A percentile compares a stretch with the other conserved stretches of the same genome.
Evolutionary conservation across 1,140 invertebrate species (phyloP).

Genomic region (Lucilia cuprina): DNA sequence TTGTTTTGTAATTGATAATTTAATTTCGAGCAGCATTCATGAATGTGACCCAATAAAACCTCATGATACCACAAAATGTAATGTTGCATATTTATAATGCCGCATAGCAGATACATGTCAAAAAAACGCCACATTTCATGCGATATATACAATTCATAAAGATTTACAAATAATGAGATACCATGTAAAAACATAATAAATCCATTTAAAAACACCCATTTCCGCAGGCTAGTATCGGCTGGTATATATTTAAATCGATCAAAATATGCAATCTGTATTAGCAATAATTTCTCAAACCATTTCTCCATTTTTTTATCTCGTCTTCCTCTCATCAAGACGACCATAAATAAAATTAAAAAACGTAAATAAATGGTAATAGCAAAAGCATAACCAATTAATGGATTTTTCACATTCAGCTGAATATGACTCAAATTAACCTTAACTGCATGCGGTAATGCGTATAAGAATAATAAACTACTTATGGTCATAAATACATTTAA

Average conservation of each 20-base stretch:
- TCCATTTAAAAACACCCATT: background rate
- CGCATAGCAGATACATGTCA: background rate
- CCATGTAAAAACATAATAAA: background rate
- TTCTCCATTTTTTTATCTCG: background rate
- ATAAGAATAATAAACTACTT: background rate
- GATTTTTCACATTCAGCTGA: background rate
- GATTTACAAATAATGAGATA: background rate
- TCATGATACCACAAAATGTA: background rate
- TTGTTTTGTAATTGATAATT: background rate
- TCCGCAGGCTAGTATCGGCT: background rate
- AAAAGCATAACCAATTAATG: background rate
- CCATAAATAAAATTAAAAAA: background rate
- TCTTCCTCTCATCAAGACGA: background rate
- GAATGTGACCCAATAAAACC: background rate
- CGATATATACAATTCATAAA: background rate
- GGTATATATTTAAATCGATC: background rate
- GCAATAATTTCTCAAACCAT: background rate
- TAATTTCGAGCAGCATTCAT: background rate
- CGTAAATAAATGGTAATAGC: background rate
- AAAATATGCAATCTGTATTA: background rate
- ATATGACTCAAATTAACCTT: background rate
- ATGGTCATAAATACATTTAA: background rate
- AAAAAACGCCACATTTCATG: background rate
- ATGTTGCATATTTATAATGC: background rate
- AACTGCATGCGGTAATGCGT: background rate